A percentile compares a stretch with the other conserved stretches of the same genome.
Conservation (phyloP, 2,888 invertebrate genomes). For the Eupithecia inturbata region DNA sequence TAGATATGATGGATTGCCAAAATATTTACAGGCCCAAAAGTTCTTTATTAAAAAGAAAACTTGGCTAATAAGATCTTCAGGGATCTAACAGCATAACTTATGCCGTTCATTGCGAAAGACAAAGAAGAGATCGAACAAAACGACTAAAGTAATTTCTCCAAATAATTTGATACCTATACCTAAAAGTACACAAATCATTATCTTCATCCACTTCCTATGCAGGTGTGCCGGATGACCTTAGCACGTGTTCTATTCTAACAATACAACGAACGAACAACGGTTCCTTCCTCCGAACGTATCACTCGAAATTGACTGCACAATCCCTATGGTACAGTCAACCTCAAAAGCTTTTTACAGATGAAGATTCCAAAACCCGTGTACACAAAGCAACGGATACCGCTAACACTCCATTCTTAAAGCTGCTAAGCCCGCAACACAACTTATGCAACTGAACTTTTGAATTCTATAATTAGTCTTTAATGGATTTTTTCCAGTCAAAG, state of each 20-base stretch:
- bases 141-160: not conserved
- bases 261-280: slow-evolving; percentile 57
- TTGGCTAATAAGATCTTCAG: no score
- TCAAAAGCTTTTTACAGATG: not conserved
- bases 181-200: slow-evolving; percentile 9
- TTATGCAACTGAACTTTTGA: not conserved
- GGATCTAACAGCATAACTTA: not conserved
- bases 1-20: no score
- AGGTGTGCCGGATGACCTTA: slow-evolving; percentile 67
- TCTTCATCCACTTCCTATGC: slow-evolving; percentile 52
- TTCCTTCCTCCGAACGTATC: slow-evolving; percentile 63
- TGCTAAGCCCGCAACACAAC: not conserved
- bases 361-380: not conserved
- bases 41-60: no score
- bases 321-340: slow-evolving; percentile 15
- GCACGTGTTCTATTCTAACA: slow-evolving; percentile 56
- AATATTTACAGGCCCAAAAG: no score
- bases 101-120: not conserved
- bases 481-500: not conserved
- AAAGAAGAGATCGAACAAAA: not conserved
- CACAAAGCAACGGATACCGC: not conserved
- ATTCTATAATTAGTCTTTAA: not conserved
- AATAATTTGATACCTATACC: slow-evolving; percentile 8
- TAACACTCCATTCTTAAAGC: not conserved
- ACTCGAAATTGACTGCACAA: slow-evolving; percentile 45